Conservation (phyloP, 2,888 invertebrate genomes). For the Mamestra brassicae region DNA sequence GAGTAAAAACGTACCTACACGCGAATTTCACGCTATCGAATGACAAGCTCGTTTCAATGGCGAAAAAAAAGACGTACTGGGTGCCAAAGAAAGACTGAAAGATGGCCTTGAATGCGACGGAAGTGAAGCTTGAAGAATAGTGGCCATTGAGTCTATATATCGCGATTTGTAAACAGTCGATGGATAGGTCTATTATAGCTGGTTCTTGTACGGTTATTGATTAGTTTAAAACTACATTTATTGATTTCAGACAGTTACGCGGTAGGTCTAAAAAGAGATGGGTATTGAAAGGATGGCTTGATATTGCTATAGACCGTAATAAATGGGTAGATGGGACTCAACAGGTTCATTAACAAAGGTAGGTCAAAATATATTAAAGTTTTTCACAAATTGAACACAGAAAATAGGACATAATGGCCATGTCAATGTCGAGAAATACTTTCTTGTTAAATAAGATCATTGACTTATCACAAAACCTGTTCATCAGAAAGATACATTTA, state of each 20-base stretch:
- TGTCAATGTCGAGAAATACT: too few relatives aligned
- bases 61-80: constrained; percentile 13
- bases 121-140: constrained; percentile 3
- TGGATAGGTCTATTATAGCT: too few relatives aligned
- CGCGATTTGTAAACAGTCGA: constrained; percentile 2
- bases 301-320: too few relatives aligned
- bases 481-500: too few relatives aligned
- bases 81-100: constrained; percentile 34
- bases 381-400: neutral
- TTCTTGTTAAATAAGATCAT: too few relatives aligned
- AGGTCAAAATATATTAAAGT: neutral
- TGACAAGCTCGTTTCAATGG: constrained; percentile 29
- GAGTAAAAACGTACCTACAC: constrained; percentile 18
- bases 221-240: neutral
- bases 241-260: too few relatives aligned
- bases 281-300: too few relatives aligned
- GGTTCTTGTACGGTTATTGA: neutral
- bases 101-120: constrained; percentile 20
- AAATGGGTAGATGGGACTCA: too few relatives aligned
- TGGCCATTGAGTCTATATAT: constrained; percentile 4
- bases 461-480: too few relatives aligned
- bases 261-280: too few relatives aligned
- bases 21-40: constrained; percentile 36
- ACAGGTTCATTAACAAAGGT: too few relatives aligned
- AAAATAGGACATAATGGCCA: neutral